phyloP scores from a whole-genome alignment of 1,140 invertebrate species.

The Adelges cooleyi region DNA sequence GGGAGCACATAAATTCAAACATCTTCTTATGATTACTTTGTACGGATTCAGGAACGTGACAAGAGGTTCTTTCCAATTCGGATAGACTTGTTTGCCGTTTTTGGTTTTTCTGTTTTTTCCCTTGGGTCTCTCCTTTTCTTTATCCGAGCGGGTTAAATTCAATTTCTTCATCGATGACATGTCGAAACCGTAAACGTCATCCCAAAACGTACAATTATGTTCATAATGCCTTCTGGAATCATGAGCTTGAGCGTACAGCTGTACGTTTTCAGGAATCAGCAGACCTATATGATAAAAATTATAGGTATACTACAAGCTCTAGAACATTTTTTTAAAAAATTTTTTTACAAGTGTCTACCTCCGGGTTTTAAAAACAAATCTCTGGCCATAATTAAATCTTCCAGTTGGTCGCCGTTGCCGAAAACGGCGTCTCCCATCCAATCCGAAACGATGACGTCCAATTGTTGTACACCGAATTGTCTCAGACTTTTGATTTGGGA shows the following conservation, averaged over 20 bases:
- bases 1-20: too few species aligned
- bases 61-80: not conserved
- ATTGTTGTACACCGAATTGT: too few species aligned
- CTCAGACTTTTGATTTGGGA: too few species aligned
- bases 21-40: too few species aligned
- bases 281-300: not conserved
- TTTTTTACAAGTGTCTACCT: not conserved
- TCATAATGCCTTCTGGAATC: not conserved
- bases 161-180: not conserved
- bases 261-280: not conserved
- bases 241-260: not conserved
- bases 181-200: slow-evolving; percentile 14
- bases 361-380: not conserved
- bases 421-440: not conserved
- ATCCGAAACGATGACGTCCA: slow-evolving; percentile 14
- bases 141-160: not conserved
- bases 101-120: too few species aligned
- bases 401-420: slow-evolving; percentile 2
- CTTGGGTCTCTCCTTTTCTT: not conserved
- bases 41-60: not conserved
- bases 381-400: slow-evolving; percentile 2
- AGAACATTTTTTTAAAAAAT: not conserved
- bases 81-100: too few species aligned
- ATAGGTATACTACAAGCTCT: not conserved
- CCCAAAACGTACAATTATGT: not conserved